Evolutionary conservation across 2,888 invertebrate genomes (phyloP).

Genomic region (Hecatera dysodea): DNA sequence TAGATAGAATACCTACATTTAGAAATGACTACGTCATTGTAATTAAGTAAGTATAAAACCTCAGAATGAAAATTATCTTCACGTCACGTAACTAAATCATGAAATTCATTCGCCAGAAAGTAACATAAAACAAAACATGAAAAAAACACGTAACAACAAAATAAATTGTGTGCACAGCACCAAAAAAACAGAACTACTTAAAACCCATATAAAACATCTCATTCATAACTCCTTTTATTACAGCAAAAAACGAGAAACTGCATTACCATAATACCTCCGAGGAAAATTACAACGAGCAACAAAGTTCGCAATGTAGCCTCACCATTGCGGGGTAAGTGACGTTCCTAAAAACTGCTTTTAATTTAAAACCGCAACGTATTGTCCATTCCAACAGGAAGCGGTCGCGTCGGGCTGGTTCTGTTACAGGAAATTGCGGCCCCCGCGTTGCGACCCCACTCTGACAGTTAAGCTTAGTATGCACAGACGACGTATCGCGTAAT

Average conservation of each 20-base stretch:
- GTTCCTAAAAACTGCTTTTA: conserved; percentile 70
- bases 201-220: conserved; percentile 50
- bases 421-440: conserved; percentile 81
- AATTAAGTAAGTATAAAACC: background rate
- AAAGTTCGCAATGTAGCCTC: conserved; percentile 54
- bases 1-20: background rate
- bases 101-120: conserved; percentile 2
- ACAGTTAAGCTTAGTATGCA: conserved; percentile 64
- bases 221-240: conserved; percentile 58
- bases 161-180: conserved; percentile 39
- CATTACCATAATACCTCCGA: conserved; percentile 59
- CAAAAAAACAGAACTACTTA: conserved; percentile 44
- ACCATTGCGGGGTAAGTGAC: conserved; percentile 57
- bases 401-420: conserved; percentile 69
- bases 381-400: conserved; percentile 72
- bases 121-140: conserved; percentile 10
- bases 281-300: conserved; percentile 44
- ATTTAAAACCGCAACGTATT: conserved; percentile 76
- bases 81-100: background rate
- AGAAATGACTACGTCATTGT: background rate
- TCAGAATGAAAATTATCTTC: background rate
- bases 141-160: conserved; percentile 19
- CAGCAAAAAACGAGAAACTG: conserved; percentile 55
- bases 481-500: conserved; percentile 61
- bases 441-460: conserved; percentile 55